phyloP scores from a whole-genome alignment of 2,888 invertebrate species.

The Clivina fossor region DNA sequence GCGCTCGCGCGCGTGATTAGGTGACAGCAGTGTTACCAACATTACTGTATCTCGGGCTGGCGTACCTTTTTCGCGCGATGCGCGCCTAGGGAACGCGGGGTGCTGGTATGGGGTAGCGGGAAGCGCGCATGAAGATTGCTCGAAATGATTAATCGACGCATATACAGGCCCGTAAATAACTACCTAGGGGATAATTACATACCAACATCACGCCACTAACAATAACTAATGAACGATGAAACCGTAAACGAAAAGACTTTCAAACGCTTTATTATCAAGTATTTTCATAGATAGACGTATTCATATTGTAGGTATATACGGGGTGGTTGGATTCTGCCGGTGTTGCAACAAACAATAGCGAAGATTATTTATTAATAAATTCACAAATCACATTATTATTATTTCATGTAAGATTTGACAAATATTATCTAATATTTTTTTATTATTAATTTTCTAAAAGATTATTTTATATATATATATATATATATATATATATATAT shows the following conservation, averaged over 20 bases:
- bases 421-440: not conserved
- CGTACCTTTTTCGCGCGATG: too few relatives aligned
- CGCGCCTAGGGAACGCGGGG: too few relatives aligned
- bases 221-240: conserved; percentile 17
- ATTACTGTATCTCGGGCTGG: too few relatives aligned
- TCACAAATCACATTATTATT: not conserved
- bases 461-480: not conserved
- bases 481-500: not conserved
- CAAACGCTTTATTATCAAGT: not conserved
- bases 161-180: conserved; percentile 9
- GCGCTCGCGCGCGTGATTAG: too few relatives aligned
- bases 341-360: too few relatives aligned
- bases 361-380: not conserved
- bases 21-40: too few relatives aligned
- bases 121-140: conserved; percentile 2
- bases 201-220: conserved; percentile 8
- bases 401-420: not conserved
- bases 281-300: not conserved
- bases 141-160: conserved; percentile 16
- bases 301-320: not conserved
- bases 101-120: not conserved
- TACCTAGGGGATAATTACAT: conserved; percentile 11
- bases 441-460: not conserved
- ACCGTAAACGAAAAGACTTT: conserved; percentile 11
- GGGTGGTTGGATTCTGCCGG: too few relatives aligned